Evolutionary conservation across 1,140 invertebrate species (phyloP).

Genomic region (Hermatobates lingyangjiaoensis): DNA sequence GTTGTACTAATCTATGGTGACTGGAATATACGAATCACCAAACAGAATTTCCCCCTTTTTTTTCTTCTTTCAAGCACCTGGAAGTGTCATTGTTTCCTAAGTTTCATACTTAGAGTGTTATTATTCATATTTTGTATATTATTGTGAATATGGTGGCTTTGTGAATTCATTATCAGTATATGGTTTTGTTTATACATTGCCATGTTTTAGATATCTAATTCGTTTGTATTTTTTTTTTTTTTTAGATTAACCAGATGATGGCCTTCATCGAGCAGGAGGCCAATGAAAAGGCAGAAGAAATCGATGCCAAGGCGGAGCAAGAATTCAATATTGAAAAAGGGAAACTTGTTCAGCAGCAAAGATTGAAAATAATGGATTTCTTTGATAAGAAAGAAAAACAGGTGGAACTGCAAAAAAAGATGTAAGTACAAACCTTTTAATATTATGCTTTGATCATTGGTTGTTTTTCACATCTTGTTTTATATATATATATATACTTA

Average conservation of each 20-base stretch:
- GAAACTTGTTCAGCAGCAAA: constrained; percentile 89
- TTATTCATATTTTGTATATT: neutral
- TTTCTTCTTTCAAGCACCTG: no score
- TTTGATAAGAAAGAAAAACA: constrained; percentile 99
- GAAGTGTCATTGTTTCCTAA: no score
- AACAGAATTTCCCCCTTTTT: no score
- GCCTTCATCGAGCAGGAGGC: constrained; percentile 99
- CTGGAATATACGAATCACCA: no score
- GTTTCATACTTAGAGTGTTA: neutral
- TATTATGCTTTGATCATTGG: no score
- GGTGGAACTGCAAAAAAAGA: constrained; percentile 98
- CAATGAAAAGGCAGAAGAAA: constrained; percentile 99
- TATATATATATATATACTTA: no score
- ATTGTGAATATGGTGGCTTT: neutral
- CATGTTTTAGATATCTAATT: neutral
- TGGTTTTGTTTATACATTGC: neutral
- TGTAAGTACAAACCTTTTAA: no score
- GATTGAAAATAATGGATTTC: constrained; percentile 98
- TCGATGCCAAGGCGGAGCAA: constrained; percentile 98
- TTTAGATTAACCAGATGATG: constrained; percentile 99
- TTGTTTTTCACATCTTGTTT: no score
- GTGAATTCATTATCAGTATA: neutral
- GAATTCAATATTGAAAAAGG: constrained; percentile 99
- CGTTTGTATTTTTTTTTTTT: neutral
- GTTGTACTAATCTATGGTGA: no score